Base-by-base conservation (phyloP, 37 sponge, comb jelly and placozoan genomes). In the Halichondria panicea region DNA sequence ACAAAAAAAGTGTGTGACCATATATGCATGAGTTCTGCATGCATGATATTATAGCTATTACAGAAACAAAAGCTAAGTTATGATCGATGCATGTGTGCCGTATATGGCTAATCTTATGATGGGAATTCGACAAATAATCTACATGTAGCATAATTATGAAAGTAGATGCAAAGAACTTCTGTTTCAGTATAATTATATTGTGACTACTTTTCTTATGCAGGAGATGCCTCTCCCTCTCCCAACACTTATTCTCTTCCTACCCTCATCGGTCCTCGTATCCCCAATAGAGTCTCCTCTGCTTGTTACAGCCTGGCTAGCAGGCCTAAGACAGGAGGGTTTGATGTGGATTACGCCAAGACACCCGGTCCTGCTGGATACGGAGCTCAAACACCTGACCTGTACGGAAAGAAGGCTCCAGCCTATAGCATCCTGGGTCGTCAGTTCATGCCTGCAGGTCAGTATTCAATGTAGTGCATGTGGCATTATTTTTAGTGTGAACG, bases 401-500 rank as follows among this genome's bases (percentile, higher is more conserved):
- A 50, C 13, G 62, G 72, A 55, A 72, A 55, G 50, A 95, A 89
- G 53, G 57, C 87, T 35, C 93, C 96, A 19, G 59, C 81, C 22
- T 95, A 89, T 67, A 82, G 90, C 40, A 89, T 95, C 70, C 83
- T 78, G 32, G 70, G 84, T 30, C 68, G 95, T 22, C 52, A 66
- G 8, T 95, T 79, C 72, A 95, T 95, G 95, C 95, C 95, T 68
- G 91, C 86, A 88, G 95, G 95, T 95, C 53, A 21, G 61, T n/a
- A 25, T 48, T n/a, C n/a, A n/a, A n/a, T n/a, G n/a, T n/a, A n/a
- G n/a, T n/a, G n/a, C n/a, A n/a, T n/a, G n/a, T n/a, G n/a, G n/a
- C n/a, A n/a, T n/a, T n/a, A n/a, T n/a, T n/a, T n/a, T n/a, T n/a
- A n/a, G n/a, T n/a, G n/a, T n/a, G n/a, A n/a, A n/a, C n/a, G n/a